phyloP scores from a whole-genome alignment of 1,140 invertebrate species.

The Cepaea nemoralis region DNA sequence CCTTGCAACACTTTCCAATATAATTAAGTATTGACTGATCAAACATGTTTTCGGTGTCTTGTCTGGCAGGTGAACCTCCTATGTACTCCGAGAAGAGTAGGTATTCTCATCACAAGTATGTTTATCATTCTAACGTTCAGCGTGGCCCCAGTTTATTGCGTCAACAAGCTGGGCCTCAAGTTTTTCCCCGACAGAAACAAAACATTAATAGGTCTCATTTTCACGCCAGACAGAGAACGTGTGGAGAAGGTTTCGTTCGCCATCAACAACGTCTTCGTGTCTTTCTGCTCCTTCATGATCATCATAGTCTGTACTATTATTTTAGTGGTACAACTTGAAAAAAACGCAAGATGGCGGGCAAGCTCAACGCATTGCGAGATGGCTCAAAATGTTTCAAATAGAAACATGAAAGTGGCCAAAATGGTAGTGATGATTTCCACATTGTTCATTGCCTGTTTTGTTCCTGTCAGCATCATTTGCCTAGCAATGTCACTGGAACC shows the following conservation, averaged over 20 bases:
- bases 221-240: neutral
- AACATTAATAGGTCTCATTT: neutral
- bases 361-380: neutral
- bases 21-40: too few species aligned
- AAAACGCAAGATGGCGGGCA: neutral
- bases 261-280: neutral
- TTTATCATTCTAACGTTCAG: neutral
- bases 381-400: neutral
- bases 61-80: neutral
- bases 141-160: neutral
- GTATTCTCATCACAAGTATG: neutral
- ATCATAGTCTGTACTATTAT: neutral
- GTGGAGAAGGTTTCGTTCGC: neutral
- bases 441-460: neutral
- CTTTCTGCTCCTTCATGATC: neutral
- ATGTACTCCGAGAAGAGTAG: neutral
- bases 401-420: neutral
- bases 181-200: neutral
- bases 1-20: too few species aligned
- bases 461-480: neutral
- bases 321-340: neutral
- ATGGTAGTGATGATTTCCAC: conserved; percentile 1
- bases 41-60: neutral
- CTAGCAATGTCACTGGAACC: neutral
- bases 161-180: neutral